Base-by-base conservation (phyloP, 2,113 vertebrate genomes). In the Mesoclemmys tuberculata region DNA sequence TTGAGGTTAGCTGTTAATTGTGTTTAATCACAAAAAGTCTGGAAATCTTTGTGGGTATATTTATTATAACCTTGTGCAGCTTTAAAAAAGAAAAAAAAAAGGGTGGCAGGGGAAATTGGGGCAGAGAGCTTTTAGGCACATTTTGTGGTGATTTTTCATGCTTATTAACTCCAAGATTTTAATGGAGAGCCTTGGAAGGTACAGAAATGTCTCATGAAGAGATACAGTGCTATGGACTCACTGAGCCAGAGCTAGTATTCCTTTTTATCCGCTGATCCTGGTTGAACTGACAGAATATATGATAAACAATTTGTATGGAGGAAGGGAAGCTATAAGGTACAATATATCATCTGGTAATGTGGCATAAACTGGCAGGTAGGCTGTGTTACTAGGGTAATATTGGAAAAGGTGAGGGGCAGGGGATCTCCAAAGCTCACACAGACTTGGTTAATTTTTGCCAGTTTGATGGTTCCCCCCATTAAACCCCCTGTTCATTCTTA, bases 131-230 rank as follows among this genome's bases (percentile, higher is more conserved):
- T 95, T 96, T 75, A 92, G 85, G 83, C 74, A 52, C 79, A 80
- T 97, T 96, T 95, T 96, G 90, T 96, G 91, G 90, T 95, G 92
- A 55, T 89, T 82, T 82, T 93, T 94, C 71, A 54, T 93, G 80
- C 84, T 94, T 95, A 86, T 95, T 96, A 96, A 96, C 51, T 61
- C 55, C 61, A 89, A 61, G 78, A 55, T 94, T 93, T 94, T 90
- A 95, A 93, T 85, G 87, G 91, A 93, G 90, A 44, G 90, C 31
- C 61, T 68, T 7, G 61, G 35, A 68, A 64, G 80, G 87, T 84
- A 92, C 93, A 80, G 58, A 1, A 54, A 95, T 89, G 54, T 92
- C 92, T 61, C 94, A 55, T 31, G 44, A 75, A 75, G 24, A 24
- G 38, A 26, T 75, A 24, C 38, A 44, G 21, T 44, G 19, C 24